These are phyloP conservation scores for Delichon dasypus DNA, from an alignment of 2,797 vertebrate genomes.

Conservation along the genomic window DNA sequence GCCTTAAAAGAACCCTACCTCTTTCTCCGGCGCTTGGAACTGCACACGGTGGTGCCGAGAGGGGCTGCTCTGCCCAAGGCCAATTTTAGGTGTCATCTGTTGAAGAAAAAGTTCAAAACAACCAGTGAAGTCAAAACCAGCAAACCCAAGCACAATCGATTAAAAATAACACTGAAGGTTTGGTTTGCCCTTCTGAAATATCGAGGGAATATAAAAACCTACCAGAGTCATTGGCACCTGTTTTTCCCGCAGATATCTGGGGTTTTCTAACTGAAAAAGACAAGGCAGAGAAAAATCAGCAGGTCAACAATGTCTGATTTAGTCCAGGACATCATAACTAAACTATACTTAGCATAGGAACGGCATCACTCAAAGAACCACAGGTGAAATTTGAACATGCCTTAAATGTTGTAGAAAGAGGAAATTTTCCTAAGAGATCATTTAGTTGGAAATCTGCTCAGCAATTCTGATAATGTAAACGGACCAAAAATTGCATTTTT, in stretches of 20 bases:
- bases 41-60: constrained; percentile 67
- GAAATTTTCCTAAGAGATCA: background rate
- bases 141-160: constrained; percentile 23
- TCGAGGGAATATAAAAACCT: constrained; percentile 73
- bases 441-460: background rate
- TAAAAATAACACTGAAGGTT: background rate
- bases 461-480: background rate
- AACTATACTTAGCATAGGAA: background rate
- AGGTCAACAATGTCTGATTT: background rate
- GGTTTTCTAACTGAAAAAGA: constrained; percentile 87
- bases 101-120: constrained; percentile 61
- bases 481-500: background rate
- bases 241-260: constrained; percentile 89
- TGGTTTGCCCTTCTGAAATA: constrained; percentile 39
- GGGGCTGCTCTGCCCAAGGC: constrained; percentile 72
- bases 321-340: background rate
- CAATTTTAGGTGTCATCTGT: constrained; percentile 81
- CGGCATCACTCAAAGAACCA: background rate
- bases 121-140: constrained; percentile 18
- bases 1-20: constrained; percentile 74
- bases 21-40: constrained; percentile 74
- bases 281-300: background rate
- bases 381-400: background rate
- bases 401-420: background rate
- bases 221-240: constrained; percentile 84